phyloP scores from a whole-genome alignment of 2,888 invertebrate species.

The Branchipolynoe longqiensis region DNA sequence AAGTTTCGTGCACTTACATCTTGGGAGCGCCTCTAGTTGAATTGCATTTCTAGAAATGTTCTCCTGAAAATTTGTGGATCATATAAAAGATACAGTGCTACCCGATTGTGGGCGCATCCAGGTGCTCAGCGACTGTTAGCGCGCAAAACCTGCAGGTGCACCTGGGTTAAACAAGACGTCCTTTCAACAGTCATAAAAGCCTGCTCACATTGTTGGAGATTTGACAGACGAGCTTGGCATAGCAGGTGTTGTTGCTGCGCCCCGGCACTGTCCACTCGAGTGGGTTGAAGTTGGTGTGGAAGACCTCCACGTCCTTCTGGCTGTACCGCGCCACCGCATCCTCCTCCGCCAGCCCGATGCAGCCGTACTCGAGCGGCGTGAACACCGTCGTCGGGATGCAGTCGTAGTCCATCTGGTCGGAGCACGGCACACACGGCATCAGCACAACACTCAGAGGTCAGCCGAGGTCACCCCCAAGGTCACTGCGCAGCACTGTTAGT shows the following conservation, averaged over 20 bases:
- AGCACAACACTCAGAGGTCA: neutral
- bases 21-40: too few relatives aligned
- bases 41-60: too few relatives aligned
- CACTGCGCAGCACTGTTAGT: too few relatives aligned
- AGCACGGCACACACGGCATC: neutral
- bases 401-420: slow-evolving; percentile 75
- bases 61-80: too few relatives aligned
- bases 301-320: slow-evolving; percentile 84
- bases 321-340: slow-evolving; percentile 71
- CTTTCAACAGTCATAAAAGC: slow-evolving; percentile 80
- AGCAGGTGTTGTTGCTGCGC: slow-evolving; percentile 92
- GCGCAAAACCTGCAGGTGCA: too few relatives aligned
- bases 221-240: slow-evolving; percentile 89
- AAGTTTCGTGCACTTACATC: too few relatives aligned
- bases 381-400: slow-evolving; percentile 79
- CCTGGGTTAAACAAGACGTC: too few relatives aligned
- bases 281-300: slow-evolving; percentile 96
- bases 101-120: too few relatives aligned
- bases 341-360: slow-evolving; percentile 77
- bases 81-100: too few relatives aligned
- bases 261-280: slow-evolving; percentile 97
- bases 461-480: too few relatives aligned
- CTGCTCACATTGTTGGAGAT: slow-evolving; percentile 81
- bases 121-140: too few relatives aligned
- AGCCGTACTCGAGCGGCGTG: slow-evolving; percentile 78